phyloP scores from a whole-genome alignment of 2,888 invertebrate species.

The Callimorpha dominula region DNA sequence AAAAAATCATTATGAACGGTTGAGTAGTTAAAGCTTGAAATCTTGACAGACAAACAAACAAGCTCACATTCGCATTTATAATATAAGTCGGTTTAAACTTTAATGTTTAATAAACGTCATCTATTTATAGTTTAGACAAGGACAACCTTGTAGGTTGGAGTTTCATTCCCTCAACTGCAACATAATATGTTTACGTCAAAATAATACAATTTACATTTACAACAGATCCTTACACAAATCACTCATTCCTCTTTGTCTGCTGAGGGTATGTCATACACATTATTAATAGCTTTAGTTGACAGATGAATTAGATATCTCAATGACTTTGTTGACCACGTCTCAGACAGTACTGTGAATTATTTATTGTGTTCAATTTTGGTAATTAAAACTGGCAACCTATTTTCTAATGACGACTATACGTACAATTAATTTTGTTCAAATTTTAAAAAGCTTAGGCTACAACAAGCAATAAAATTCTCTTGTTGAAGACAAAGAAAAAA shows the following conservation, averaged over 20 bases:
- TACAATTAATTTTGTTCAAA: background rate
- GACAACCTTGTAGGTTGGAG: background rate
- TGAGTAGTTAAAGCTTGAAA: too few species aligned
- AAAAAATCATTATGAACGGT: too few species aligned
- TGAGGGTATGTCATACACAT: constrained; percentile 1
- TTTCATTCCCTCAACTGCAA: background rate
- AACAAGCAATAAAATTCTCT: too few species aligned
- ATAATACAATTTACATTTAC: background rate
- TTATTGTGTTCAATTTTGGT: background rate
- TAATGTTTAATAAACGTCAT: background rate
- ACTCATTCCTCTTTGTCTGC: background rate
- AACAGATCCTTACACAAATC: constrained; percentile 2
- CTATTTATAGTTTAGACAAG: background rate
- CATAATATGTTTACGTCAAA: background rate
- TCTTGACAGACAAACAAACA: too few species aligned
- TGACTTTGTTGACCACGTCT: constrained; percentile 3
- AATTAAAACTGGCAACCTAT: too few species aligned
- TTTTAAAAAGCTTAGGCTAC: background rate
- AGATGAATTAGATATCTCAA: constrained; percentile 3
- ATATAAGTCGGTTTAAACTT: too few species aligned
- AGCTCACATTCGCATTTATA: too few species aligned
- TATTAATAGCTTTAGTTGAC: constrained; percentile 6
- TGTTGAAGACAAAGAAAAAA: too few species aligned
- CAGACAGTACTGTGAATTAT: background rate
- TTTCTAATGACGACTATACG: background rate